A percentile compares a stretch with the other conserved stretches of the same genome.
phyloP scores from a whole-genome alignment of 2,888 invertebrate species.

The Caenorhabditis sp. region DNA sequence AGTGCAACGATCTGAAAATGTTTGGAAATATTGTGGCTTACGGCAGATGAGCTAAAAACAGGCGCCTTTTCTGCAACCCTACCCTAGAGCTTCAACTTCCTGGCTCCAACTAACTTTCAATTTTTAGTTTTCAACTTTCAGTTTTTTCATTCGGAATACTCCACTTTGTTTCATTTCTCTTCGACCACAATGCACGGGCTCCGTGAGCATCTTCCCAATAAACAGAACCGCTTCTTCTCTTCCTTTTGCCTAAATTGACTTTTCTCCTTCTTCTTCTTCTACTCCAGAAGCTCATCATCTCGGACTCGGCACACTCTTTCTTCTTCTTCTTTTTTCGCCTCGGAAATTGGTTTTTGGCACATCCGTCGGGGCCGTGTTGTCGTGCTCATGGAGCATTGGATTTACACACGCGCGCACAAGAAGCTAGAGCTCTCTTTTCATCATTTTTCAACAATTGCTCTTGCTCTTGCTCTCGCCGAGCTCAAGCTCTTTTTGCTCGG shows the following conservation, averaged over 20 bases:
- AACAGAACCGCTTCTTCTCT: too few relatives aligned
- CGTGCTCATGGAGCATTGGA: conserved; percentile 35
- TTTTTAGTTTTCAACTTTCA: too few relatives aligned
- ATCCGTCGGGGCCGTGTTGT: too few relatives aligned
- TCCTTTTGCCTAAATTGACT: conserved; percentile 19
- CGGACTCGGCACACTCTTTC: too few relatives aligned
- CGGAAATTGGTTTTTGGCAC: conserved; percentile 48
- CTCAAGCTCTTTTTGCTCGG: conserved; percentile 7
- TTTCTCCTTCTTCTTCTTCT: not conserved
- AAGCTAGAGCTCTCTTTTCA: not conserved
- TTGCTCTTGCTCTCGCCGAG: not conserved
- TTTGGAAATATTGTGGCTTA: too few relatives aligned
- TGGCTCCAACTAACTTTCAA: too few relatives aligned
- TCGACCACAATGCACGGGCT: too few relatives aligned
- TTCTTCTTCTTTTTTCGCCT: conserved; percentile 11
- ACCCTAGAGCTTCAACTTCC: too few relatives aligned
- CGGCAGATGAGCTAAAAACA: too few relatives aligned
- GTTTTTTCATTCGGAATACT: too few relatives aligned
- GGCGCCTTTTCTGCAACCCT: too few relatives aligned
- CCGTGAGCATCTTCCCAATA: not conserved
- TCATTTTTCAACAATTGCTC: conserved; percentile 52
- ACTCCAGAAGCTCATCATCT: too few relatives aligned
- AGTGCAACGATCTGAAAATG: conserved; percentile 80
- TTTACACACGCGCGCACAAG: conserved; percentile 18
- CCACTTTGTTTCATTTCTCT: not conserved